Conservation (phyloP, 2,888 invertebrate species). For the Pristionchus exspectatus region DNA sequence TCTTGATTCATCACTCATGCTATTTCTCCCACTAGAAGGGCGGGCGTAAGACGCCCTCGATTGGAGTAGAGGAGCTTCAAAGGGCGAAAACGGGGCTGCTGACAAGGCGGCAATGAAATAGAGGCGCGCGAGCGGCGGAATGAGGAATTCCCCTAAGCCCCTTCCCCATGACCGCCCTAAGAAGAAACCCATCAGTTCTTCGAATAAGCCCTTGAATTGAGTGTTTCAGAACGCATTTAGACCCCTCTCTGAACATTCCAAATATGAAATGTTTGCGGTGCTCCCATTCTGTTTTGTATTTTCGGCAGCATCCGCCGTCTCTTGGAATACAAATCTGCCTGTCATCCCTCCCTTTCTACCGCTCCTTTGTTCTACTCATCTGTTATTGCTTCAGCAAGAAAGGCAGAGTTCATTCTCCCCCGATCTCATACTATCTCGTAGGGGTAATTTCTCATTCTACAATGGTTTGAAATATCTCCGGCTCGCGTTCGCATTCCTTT, state of each 20-base stretch:
- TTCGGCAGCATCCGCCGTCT: neutral
- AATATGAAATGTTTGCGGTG: neutral
- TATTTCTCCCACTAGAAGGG: neutral
- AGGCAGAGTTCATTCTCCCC: neutral
- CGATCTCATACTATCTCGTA: neutral
- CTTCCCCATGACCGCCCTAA: neutral
- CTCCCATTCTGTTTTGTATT: neutral
- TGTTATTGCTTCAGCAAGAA: neutral
- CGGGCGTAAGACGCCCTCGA: neutral
- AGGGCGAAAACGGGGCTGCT: neutral
- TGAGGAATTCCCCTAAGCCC: slow-evolving; percentile 16
- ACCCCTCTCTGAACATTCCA: neutral
- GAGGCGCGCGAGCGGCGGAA: neutral
- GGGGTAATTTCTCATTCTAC: neutral
- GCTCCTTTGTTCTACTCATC: slow-evolving; percentile 32
- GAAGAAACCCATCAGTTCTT: slow-evolving; percentile 3
- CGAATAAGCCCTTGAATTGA: neutral
- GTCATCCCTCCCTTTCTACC: neutral
- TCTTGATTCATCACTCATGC: neutral
- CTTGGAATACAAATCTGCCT: neutral
- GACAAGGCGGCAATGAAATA: slow-evolving; percentile 36
- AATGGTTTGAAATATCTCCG: no score
- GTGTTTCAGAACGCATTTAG: neutral
- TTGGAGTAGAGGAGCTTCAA: neutral
- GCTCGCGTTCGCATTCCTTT: no score